Evolutionary conservation across 2,888 invertebrate species (phyloP).

Genomic region (Tinea trinotella): DNA sequence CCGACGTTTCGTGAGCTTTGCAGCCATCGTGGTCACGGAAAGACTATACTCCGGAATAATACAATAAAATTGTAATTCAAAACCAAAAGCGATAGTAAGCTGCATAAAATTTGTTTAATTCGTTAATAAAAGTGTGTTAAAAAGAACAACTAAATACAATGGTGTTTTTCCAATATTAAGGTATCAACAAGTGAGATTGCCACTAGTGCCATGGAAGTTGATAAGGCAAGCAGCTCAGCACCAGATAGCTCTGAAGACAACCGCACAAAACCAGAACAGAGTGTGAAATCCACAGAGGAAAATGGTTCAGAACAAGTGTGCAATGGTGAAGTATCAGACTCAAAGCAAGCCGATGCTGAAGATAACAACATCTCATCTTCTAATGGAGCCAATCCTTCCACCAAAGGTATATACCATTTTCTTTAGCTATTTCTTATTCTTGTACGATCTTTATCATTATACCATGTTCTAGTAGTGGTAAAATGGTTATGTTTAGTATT

Average conservation of each 20-base stretch:
- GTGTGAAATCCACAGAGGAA: conserved; percentile 34
- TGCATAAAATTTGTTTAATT: too few relatives aligned
- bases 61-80: too few relatives aligned
- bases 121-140: too few relatives aligned
- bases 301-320: conserved; percentile 31
- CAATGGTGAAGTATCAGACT: conserved; percentile 62
- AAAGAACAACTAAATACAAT: too few relatives aligned
- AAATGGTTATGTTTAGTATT: too few relatives aligned
- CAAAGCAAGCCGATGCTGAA: conserved; percentile 50
- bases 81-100: too few relatives aligned
- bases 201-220: conserved; percentile 30
- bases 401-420: conserved; percentile 40
- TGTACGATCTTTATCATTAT: too few relatives aligned
- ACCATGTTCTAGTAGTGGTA: too few relatives aligned
- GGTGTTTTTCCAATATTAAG: neutral
- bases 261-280: conserved; percentile 53
- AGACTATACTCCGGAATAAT: too few relatives aligned
- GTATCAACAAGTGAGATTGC: conserved; percentile 54
- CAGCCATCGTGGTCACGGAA: too few relatives aligned
- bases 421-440: too few relatives aligned
- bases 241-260: conserved; percentile 66
- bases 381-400: conserved; percentile 60
- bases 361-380: conserved; percentile 62
- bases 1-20: too few relatives aligned
- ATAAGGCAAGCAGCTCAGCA: conserved; percentile 39